These are phyloP conservation scores for Brachyopa scutellaris DNA, from an alignment of 2,888 invertebrate genomes.

Conservation along the genomic window DNA sequence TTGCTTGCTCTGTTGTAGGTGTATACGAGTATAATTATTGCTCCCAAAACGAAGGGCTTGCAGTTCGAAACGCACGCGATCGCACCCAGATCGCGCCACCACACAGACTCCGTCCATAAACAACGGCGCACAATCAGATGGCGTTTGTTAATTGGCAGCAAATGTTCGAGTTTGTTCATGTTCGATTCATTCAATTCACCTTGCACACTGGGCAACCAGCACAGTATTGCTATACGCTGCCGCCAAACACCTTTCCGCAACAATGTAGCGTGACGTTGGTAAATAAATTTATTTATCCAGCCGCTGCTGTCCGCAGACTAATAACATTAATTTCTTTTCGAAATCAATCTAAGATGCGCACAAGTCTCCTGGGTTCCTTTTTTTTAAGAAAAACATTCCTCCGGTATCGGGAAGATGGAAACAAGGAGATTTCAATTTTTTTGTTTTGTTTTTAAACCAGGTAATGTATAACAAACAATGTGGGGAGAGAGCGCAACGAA, in stretches of 20 bases:
- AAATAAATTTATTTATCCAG: slow-evolving; percentile 41
- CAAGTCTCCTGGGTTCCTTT: not conserved
- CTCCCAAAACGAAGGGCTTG: not conserved
- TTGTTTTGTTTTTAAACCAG: not conserved
- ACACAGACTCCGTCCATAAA: slow-evolving; percentile 34
- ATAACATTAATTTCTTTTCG: slow-evolving; percentile 47
- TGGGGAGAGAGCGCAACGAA: not conserved
- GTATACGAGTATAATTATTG: slow-evolving; percentile 46
- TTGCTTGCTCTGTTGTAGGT: not conserved
- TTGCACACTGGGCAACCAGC: not conserved
- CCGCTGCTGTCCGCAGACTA: not conserved
- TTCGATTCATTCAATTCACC: slow-evolving; percentile 28
- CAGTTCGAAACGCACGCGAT: slow-evolving; percentile 42
- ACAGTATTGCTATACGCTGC: not conserved
- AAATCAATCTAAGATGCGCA: slow-evolving; percentile 22
- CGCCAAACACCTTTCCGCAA: slow-evolving; percentile 7
- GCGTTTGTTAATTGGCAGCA: slow-evolving; percentile 57
- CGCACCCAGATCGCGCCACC: slow-evolving; percentile 10
- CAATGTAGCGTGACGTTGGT: slow-evolving; percentile 27
- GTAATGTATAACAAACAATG: not conserved
- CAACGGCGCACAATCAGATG: slow-evolving; percentile 49
- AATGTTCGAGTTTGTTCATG: slow-evolving; percentile 32
- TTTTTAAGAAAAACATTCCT: not conserved
- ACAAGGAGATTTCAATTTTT: not conserved
- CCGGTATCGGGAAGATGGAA: not conserved